Base-by-base conservation (phyloP, 2,888 invertebrate genomes). In the Conchocele bisecta region DNA sequence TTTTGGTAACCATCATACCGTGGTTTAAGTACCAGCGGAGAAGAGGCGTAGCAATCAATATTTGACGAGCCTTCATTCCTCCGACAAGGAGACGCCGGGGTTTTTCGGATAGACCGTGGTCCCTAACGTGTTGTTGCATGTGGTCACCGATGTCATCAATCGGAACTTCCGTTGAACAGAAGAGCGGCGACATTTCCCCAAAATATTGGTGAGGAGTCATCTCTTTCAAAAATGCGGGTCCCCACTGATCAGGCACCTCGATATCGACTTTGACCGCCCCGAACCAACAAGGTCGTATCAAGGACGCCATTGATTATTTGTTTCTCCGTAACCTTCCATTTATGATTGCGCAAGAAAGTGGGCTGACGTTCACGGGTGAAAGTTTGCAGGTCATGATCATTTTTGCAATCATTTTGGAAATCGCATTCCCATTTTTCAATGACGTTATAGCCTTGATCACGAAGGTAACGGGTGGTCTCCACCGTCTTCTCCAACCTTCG, bases 161-260 rank as follows among this genome's bases (percentile, higher is more conserved):
- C 11, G 33, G 37, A 24, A 69, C 51, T n/a, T 61, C 57, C 11
- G 57, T 53, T 9, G 56, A 58, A 35, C 63, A 63, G 41, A 69
- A 69, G 1, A 69, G 7, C 1, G 63, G 63, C 1, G 20, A 42
- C 69, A 63, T 63, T 29, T 69, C 69, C 11, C 24, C 4, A 26
- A 35, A 69, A 31, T 69, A 69, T 20, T 69, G 51, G 17, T 26
- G 44, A n/a, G 69, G 61, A 7, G 48, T 42, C 42, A 57, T n/a
- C 7, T 20, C 20, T 6, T n/a, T n/a, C n/a, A n/a, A n/a, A 11
- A n/a, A 7, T n/a, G 22, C 11, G 11, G 11, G n/a, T 13, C 13
- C 73, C 24, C 56, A 35, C 13, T 35, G 11, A 11, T 35, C 37
- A 11, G 37, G 37, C 13, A 35, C 37, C 37, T 35, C 37, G 37